phyloP scores from a whole-genome alignment of 2,797 vertebrate species.

The Staurois parvus region DNA sequence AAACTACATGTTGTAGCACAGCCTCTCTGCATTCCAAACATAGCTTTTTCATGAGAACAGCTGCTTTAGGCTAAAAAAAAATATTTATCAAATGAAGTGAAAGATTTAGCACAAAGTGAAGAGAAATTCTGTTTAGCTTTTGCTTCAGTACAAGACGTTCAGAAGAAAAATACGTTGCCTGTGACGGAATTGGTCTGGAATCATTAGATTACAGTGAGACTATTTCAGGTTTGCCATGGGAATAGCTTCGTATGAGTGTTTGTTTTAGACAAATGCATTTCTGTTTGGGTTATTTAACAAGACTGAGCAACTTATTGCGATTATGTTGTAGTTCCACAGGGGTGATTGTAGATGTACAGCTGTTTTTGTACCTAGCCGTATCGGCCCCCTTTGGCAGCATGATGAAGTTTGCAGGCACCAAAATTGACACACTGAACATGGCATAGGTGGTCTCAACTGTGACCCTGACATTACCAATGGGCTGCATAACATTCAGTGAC shows the following conservation, averaged over 20 bases:
- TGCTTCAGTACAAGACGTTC: neutral
- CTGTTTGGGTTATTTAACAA: too few relatives aligned
- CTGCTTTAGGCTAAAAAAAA: conserved; percentile 36
- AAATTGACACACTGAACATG: too few relatives aligned
- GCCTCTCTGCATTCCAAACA: conserved; percentile 66
- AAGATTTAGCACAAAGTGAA: neutral
- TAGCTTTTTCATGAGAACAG: conserved; percentile 67
- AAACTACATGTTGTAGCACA: conserved; percentile 40
- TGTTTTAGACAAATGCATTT: neutral
- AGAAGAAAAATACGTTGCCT: neutral
- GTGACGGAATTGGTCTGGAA: neutral
- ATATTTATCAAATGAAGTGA: conserved; percentile 23
- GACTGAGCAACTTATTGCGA: too few relatives aligned
- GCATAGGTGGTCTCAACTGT: too few relatives aligned
- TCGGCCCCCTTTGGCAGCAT: too few relatives aligned
- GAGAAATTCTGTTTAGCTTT: neutral
- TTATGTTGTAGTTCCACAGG: too few relatives aligned
- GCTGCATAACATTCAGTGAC: too few relatives aligned
- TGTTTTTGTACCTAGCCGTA: too few relatives aligned
- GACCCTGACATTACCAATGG: too few relatives aligned
- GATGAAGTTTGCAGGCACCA: too few relatives aligned
- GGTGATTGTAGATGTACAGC: too few relatives aligned
- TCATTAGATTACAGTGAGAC: neutral
- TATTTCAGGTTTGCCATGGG: neutral
- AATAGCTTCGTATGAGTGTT: too few relatives aligned